Evolutionary conservation across 2,888 invertebrate species (phyloP).

Genomic region (Dioctria linearis): DNA sequence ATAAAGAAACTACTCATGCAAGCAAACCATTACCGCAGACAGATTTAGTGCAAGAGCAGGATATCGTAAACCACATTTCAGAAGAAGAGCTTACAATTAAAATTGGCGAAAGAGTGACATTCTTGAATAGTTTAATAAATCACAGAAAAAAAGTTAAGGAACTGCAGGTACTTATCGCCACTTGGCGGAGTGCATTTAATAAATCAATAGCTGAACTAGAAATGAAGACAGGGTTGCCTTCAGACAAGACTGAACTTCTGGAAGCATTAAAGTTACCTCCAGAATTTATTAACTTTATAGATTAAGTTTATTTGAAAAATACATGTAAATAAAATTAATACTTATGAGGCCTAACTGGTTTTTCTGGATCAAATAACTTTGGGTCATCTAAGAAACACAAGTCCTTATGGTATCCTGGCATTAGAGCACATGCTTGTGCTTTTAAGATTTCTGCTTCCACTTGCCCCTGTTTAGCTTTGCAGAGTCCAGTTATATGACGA

Average conservation of each 20-base stretch:
- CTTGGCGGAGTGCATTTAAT: constrained; percentile 8
- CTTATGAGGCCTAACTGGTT: constrained; percentile 84
- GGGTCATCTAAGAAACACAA: constrained; percentile 88
- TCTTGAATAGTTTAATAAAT: neutral
- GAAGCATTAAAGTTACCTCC: constrained; percentile 3
- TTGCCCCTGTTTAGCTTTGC: constrained; percentile 82
- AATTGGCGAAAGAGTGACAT: neutral
- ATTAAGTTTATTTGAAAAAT: neutral
- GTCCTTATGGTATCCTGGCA: constrained; percentile 88
- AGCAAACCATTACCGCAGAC: too few species aligned
- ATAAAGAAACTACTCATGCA: too few species aligned
- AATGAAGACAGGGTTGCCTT: neutral
- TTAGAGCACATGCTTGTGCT: constrained; percentile 84
- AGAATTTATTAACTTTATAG: neutral
- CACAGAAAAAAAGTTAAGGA: neutral
- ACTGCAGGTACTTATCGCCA: neutral
- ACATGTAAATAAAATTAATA: constrained; percentile 73
- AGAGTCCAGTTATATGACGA: constrained; percentile 94
- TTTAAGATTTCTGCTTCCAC: constrained; percentile 83
- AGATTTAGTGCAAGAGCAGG: too few species aligned
- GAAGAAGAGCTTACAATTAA: neutral
- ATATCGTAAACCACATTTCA: neutral
- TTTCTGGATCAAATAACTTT: constrained; percentile 89
- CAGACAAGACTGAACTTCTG: neutral
- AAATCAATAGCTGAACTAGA: neutral